Percentiles rank a stretch among this genome's conserved stretches.
phyloP scores from a whole-genome alignment of 2,797 vertebrate genomes.

The Scyliorhinus canicula region DNA sequence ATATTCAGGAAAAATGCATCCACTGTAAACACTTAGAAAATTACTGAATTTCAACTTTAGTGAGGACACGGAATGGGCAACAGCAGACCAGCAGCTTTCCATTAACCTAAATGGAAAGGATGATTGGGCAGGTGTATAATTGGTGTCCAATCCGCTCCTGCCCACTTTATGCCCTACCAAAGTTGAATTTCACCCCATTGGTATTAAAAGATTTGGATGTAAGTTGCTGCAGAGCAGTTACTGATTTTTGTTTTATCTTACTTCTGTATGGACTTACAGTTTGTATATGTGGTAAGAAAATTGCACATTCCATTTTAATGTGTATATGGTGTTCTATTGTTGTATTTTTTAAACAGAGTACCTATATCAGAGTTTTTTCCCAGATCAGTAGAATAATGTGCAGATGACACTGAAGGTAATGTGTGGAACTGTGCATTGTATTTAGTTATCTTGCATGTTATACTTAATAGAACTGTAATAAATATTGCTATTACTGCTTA shows the following conservation, averaged over 20 bases:
- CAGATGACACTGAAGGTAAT: constrained; percentile 12
- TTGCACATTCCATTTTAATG: constrained; percentile 31
- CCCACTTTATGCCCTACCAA: neutral
- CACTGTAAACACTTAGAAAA: neutral
- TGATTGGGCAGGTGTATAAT: neutral
- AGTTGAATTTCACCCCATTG: neutral
- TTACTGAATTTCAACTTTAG: neutral
- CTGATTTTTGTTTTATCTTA: neutral
- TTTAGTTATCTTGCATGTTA: constrained; percentile 22
- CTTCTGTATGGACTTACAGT: constrained; percentile 38
- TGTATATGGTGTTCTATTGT: constrained; percentile 2
- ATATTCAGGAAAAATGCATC: neutral
- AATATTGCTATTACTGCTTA: neutral
- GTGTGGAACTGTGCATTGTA: constrained; percentile 17
- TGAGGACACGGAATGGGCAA: neutral
- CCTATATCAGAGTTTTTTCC: constrained; percentile 7
- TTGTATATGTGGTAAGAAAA: constrained; percentile 39
- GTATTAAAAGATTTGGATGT: neutral
- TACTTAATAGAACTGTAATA: neutral
- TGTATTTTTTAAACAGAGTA: neutral
- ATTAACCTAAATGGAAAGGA: neutral
- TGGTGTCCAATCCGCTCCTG: neutral
- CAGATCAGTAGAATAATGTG: constrained; percentile 10
- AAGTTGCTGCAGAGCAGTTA: neutral
- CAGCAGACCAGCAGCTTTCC: neutral